Base-by-base conservation (phyloP, 2,888 invertebrate species). In the Sacculina carcini region DNA sequence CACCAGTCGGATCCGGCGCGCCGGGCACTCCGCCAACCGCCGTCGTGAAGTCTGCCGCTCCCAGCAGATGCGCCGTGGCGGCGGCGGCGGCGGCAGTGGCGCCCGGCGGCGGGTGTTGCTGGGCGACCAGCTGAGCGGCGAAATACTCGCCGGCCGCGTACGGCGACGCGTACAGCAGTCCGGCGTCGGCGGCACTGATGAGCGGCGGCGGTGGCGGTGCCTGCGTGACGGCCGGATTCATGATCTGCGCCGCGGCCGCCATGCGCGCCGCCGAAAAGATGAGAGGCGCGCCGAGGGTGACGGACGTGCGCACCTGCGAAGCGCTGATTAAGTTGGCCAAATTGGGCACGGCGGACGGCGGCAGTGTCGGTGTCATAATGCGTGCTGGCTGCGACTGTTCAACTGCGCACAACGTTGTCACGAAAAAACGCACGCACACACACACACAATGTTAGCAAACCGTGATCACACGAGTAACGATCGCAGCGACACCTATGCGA, bases 231-330 rank as follows among this genome's bases (percentile, higher is more conserved):
- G 73, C 72, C 34, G 54, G 53, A 52, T 56, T 57, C 23, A 58
- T 47, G 21, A 57, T 51, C n/a, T 79, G 78, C 39, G 78, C 79
- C 54, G 81, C 75, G 51, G 78, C 83, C 14, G 81, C 81, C 76
- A 86, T 80, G 60, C 87, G 74, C 53, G 86, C 85, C 40, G 87
- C 86, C 56, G 92, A 74, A 61, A 94, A 89, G 63, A 92, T 72
- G 3, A 90, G 92, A 1, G 90, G 87, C 28, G 92, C 86, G 55
- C 87, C 66, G 0, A 89, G 87, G 10, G 83, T 78, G 49, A 73
- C 77, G 3, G 76, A 73, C 56, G 69, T 67, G 55, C 78, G 71
- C 61, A 78, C 67, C 52, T 72, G 74, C 52, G 76, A 67, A 34
- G 75, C n/a, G 69, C 57, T 81, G 66, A 44, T 79, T 77, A 62